These are phyloP conservation scores for Strigamia crassipes DNA, from an alignment of 2,888 invertebrate genomes.

Conservation along the genomic window DNA sequence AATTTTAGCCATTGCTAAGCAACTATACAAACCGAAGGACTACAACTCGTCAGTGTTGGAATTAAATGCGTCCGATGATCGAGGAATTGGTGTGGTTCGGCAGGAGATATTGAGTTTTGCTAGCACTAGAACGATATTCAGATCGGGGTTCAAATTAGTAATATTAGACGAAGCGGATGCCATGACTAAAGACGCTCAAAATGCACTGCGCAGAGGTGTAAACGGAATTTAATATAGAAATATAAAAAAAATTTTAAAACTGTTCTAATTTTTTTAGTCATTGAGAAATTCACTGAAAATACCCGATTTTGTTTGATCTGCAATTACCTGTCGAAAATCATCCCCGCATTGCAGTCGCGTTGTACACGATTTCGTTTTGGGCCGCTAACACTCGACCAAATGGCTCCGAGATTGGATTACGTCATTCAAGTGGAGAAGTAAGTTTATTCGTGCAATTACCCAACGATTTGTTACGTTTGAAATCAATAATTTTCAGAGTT, in stretches of 20 bases:
- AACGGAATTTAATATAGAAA: not conserved
- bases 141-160: conserved; percentile 87
- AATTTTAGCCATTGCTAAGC: conserved; percentile 91
- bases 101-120: conserved; percentile 95
- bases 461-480: not conserved
- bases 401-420: conserved; percentile 82
- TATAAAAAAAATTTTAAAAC: no score
- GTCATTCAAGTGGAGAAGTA: conserved; percentile 84
- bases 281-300: conserved; percentile 99
- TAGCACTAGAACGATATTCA: conserved; percentile 90
- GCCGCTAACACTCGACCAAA: conserved; percentile 81
- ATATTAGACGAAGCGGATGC: conserved; percentile 99
- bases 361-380: conserved; percentile 97
- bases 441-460: conserved; percentile 53
- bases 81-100: conserved; percentile 93
- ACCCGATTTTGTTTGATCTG: conserved; percentile 98
- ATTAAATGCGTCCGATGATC: conserved; percentile 98
- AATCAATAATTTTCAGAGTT: conserved; percentile 66
- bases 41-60: conserved; percentile 88
- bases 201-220: conserved; percentile 88
- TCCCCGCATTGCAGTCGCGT: conserved; percentile 96
- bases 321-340: conserved; percentile 97
- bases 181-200: conserved; percentile 99
- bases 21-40: conserved; percentile 85
- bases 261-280: conserved; percentile 84